Evolutionary conservation across 2,888 invertebrate species (phyloP), one percentile per base, ranked within the genome.

Genomic region (Oegoconia quadripuncta): DNA sequence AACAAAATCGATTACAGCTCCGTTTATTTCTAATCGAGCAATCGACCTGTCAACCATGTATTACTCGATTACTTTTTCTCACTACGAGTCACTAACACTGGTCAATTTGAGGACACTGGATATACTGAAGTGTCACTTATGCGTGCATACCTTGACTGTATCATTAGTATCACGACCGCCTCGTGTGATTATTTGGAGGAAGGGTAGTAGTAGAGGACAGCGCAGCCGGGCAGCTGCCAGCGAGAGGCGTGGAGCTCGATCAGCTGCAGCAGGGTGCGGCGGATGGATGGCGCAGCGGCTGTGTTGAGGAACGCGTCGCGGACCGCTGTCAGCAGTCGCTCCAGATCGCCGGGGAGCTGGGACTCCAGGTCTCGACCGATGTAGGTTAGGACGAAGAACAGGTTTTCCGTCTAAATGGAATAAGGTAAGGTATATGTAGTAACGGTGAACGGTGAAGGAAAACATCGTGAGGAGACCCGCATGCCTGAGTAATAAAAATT

Each of bases 211-310:
- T 97, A 97, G 39, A 95, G 91, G 37, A 97, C 94, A 3, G 97
- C 95, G 33, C 95, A 94, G 39, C 96, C 95, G 13, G 96, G 94
- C 50, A 97, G 89, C 72, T 95, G 95, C 97, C 97, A 97, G 74
- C 94, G 93, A 0, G 95, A 94, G 1, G 97, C 96, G 76, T 95
- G 95, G 39, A 97, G 89, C 76, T 97, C 97, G 53, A 97, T 96
- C 40, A 97, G 89, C 78, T 97, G 97, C 46, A 97, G 89, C 41
- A 97, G 88, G 1, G 95, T 96, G 70, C 95, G 94, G 53, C 95
- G 91, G 46, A 95, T 93, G 50, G 92, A 91, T 2, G 94, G 92
- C 33, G 93, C 90, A 12, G 93, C 93, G 27, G 91, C 90, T 9
- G 93, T 90, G 66, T 91, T 92, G 55, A 97, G 89, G 84, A 97